Evolutionary conservation across 2,113 vertebrate genomes (phyloP), one percentile per base, ranked within the genome.

Genomic region (Promerops cafer): DNA sequence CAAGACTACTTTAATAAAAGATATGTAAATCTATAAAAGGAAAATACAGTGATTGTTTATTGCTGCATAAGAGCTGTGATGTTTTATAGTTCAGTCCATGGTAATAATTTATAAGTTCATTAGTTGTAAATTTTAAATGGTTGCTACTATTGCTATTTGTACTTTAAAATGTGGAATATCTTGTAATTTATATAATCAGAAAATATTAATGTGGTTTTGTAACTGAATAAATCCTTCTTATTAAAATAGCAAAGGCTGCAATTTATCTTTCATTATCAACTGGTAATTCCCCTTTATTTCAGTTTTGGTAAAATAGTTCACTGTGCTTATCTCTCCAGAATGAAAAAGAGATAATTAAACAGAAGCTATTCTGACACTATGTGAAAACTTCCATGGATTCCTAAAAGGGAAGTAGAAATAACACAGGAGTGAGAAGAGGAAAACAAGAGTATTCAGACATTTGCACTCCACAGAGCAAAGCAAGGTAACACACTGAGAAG

Each of bases 241-340:
- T 50, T 92, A 72, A 78, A 93, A 94, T 27, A 83, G 61, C 33
- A 91, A 96, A 94, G 77, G 40, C 68, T 91, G 40, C 77, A 96
- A 93, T 97, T 97, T 96, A 65, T 94, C 77, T 87, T 94, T 93
- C 69, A 93, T 35, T 83, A 80, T 94, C 72, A 92, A 54, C 45
- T 83, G 57, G 75, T 53, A 87, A 44, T 57, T 82, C 53, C 44
- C 47, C 47, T 82, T 72, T 94, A 93, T 59, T 90, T 77, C 53
- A 83, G 56, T 82, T 92, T 84, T 27, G 21, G 59, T 66, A 81
- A 82, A 96, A 93, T 24, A 89, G 23, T 84, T 95, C 80, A 85
- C 59, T 72, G 19, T 39, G 61, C 27, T 87, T 66, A 70, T 63
- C 89, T 87, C 23, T 69, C 75, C 69, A 70, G 88, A 87, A 82